Percentiles rank a stretch among this genome's conserved stretches.
Evolutionary conservation across 2,797 vertebrate species (phyloP).

Genomic region (Lacerta viridis): DNA sequence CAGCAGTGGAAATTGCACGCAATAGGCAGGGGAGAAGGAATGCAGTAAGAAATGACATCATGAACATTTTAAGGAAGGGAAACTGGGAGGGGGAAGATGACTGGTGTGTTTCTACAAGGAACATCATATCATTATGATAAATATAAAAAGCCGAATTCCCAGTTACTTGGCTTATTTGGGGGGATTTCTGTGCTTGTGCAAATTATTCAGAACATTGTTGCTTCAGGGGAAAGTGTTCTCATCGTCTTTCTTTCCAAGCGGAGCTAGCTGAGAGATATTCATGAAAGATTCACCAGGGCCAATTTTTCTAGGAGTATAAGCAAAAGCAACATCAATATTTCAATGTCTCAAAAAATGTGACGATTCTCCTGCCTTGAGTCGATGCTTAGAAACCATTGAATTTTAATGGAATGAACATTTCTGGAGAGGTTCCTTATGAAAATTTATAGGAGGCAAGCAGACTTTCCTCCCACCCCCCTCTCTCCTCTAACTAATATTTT

Average conservation of each 20-base stretch:
- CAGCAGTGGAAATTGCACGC: constrained; percentile 20
- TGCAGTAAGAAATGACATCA: neutral
- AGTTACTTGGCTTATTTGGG: neutral
- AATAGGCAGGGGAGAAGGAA: neutral
- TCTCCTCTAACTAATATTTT: constrained; percentile 42
- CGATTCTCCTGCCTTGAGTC: constrained; percentile 63
- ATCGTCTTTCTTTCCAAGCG: constrained; percentile 70
- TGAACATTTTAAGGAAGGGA: neutral
- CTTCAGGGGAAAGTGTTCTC: constrained; percentile 60
- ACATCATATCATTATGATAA: constrained; percentile 15
- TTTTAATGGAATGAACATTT: constrained; percentile 72
- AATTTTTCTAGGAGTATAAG: constrained; percentile 85
- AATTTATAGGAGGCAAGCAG: constrained; percentile 43
- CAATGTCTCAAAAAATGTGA: constrained; percentile 74
- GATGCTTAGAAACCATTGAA: constrained; percentile 67
- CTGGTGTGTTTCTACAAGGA: neutral
- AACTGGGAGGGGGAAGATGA: neutral
- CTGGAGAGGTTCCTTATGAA: constrained; percentile 60
- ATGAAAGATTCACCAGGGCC: constrained; percentile 87
- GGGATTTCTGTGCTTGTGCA: neutral
- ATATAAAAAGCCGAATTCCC: constrained; percentile 43
- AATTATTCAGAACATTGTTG: constrained; percentile 67
- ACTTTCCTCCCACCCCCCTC: constrained; percentile 24
- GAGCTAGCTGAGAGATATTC: constrained; percentile 82
- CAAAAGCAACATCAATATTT: constrained; percentile 90